Conservation (phyloP, 2,797 vertebrate species). For the Astyanax mexicanus region DNA sequence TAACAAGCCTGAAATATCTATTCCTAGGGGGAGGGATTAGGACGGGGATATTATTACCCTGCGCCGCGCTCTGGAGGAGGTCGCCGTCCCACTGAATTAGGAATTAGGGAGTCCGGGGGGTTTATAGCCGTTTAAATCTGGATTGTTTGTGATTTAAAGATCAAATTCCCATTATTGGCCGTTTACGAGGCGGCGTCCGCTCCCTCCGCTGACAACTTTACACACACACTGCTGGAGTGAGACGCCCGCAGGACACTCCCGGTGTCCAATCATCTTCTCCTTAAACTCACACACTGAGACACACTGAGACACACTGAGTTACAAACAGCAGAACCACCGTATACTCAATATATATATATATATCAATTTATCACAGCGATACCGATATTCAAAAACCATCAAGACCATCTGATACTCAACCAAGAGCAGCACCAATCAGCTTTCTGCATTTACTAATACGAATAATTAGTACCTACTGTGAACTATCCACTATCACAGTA, state of each 20-base stretch:
- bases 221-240: not conserved
- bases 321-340: too few relatives aligned
- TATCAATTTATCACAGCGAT: too few relatives aligned
- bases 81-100: constrained; percentile 29
- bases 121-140: constrained; percentile 18
- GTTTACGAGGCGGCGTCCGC: not conserved
- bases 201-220: not conserved
- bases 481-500: too few relatives aligned
- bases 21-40: constrained; percentile 62
- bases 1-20: constrained; percentile 70
- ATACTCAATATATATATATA: too few relatives aligned
- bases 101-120: constrained; percentile 15
- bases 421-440: too few relatives aligned
- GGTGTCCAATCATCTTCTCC: not conserved
- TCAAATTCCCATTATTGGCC: not conserved
- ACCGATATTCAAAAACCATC: too few relatives aligned
- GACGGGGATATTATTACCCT: constrained; percentile 50
- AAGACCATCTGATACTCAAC: too few relatives aligned
- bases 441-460: too few relatives aligned
- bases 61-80: constrained; percentile 16
- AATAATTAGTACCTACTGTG: too few relatives aligned
- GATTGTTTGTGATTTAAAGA: constrained; percentile 12
- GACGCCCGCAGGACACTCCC: not conserved
- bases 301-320: not conserved
- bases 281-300: not conserved